A percentile compares a stretch with the other conserved stretches of the same genome.
These are phyloP conservation scores for Xanthia togata DNA, from an alignment of 2,888 invertebrate genomes.

Conservation along the genomic window DNA sequence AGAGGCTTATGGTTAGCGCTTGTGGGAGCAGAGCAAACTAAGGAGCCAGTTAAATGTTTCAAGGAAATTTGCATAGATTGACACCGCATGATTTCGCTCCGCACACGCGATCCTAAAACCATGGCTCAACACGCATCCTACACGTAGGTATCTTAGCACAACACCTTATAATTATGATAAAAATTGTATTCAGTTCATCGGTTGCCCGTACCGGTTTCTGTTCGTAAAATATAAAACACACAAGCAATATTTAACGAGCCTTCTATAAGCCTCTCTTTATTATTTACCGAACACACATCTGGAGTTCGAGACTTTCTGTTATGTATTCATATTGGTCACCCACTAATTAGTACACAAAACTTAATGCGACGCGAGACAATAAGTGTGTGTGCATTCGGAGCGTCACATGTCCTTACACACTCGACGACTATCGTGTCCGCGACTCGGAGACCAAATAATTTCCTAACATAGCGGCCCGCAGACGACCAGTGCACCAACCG, in stretches of 20 bases:
- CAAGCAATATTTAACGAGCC: slow-evolving; percentile 83
- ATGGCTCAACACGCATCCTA: slow-evolving; percentile 71
- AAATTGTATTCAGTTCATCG: slow-evolving; percentile 76
- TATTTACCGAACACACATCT: slow-evolving; percentile 89
- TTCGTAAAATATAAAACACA: slow-evolving; percentile 83
- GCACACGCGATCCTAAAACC: slow-evolving; percentile 78
- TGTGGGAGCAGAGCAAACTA: slow-evolving; percentile 81
- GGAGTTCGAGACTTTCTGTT: slow-evolving; percentile 88
- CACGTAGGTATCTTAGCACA: slow-evolving; percentile 71
- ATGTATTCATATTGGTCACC: slow-evolving; percentile 89
- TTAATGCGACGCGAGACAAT: slow-evolving; percentile 86
- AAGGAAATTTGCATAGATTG: slow-evolving; percentile 90
- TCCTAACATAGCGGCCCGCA: slow-evolving; percentile 75
- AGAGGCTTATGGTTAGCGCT: slow-evolving; percentile 79
- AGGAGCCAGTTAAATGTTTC: slow-evolving; percentile 87
- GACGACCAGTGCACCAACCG: slow-evolving; percentile 77
- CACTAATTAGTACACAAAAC: slow-evolving; percentile 90
- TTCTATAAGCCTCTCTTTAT: slow-evolving; percentile 81
- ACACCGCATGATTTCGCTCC: slow-evolving; percentile 83
- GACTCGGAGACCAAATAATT: slow-evolving; percentile 74
- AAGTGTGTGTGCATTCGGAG: slow-evolving; percentile 79
- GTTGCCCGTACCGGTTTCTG: slow-evolving; percentile 80
- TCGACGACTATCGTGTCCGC: slow-evolving; percentile 65
- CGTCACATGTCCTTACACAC: slow-evolving; percentile 81
- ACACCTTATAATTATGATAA: slow-evolving; percentile 78